Evolutionary conservation across 2,113 vertebrate species (phyloP), one percentile per base, ranked within the genome.

Genomic region (Willisornis vidua): DNA sequence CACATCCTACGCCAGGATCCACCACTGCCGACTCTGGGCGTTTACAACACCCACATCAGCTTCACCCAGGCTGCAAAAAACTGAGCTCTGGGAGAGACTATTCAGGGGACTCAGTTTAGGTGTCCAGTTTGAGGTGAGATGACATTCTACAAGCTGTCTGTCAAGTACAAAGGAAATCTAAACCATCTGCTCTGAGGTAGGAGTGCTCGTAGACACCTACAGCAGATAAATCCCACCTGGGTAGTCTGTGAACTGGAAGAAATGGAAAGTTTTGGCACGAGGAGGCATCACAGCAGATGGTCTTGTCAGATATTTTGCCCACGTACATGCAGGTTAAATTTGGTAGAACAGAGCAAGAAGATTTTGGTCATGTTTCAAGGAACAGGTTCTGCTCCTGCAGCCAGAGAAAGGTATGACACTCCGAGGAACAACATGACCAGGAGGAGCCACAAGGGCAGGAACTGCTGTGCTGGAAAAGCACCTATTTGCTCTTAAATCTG

Each of bases 1-100:
- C 85, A 86, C 68, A 96, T 93, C 88, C 85, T 93, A 31, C 6
- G 89, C 83, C 61, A 41, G 67, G 86, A 92, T 57, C 83, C 94
- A 90, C 91, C 94, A 92, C 92, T 19, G 2, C 20, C 4, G 1
- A 31, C 8, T 5, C 55, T n/a, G 68, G 55, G 19, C 3, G 0
- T 35, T 70, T 37, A 12, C 63, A 41, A 1, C 3, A 29, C 0
- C 57, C 46, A 20, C 41, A 11, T 7, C 85, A 48, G 55, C 78
- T 37, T 48, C 83, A 19, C 51, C 7, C 4, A 7, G 37, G 46
- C 72, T 59, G 72, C 59, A 63, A 59, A 51, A 88, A 82, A 19
- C 9, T 0, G 6, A 45, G 8, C 1, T 1, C 37, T 70, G 49
- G 15, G 14, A 39, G 29, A 23, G 29, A 8, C 46, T 14, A 31